Base-by-base conservation (phyloP, 2,888 invertebrate species). In the Apotomis turbidana region DNA sequence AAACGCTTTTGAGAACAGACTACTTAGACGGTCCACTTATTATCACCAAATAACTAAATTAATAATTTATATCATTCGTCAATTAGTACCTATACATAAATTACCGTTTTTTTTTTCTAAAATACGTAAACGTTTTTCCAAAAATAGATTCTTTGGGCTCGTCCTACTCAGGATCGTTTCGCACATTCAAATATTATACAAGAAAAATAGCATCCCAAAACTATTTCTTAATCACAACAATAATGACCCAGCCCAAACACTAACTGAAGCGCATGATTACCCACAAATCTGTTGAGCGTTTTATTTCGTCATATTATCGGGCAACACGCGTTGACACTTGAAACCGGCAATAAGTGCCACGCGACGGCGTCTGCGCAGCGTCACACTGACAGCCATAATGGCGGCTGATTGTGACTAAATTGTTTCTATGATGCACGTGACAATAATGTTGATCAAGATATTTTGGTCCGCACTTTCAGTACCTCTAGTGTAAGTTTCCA, bases 311-410 rank as follows among this genome's bases (percentile, higher is more conserved):
- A 68, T 68, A 12, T 38, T 60, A 62, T 67, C 59, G 70, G 10
- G 49, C 49, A 67, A 60, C 60, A 72, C 67, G 66, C 58, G 70
- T 73, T 77, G 77, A 77, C 77, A 77, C 76, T 76, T 74, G 76
- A 77, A 74, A 72, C 38, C 62, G 71, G 66, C 68, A 67, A 52
- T 51, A 57, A 71, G 70, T 73, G 73, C 83, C 81, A 83, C 82
- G 81, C 85, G 83, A 46, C 55, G 82, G 80, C 83, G 89, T 76
- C 86, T 88, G 89, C 85, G 84, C 86, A 88, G 76, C 86, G 85
- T 90, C 90, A 89, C 78, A 79, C 80, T 86, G 88, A 88, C 88
- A 86, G 78, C 75, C 77, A 74, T 79, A 80, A 80, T 82, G 81
- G 78, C 79, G 78, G 38, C 52, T 10, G 82, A 87, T 86, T 85